A percentile compares a stretch with the other conserved stretches of the same genome.
These are phyloP conservation scores for Syngnathus acus DNA, from an alignment of 2,797 vertebrate genomes.

Conservation along the genomic window DNA sequence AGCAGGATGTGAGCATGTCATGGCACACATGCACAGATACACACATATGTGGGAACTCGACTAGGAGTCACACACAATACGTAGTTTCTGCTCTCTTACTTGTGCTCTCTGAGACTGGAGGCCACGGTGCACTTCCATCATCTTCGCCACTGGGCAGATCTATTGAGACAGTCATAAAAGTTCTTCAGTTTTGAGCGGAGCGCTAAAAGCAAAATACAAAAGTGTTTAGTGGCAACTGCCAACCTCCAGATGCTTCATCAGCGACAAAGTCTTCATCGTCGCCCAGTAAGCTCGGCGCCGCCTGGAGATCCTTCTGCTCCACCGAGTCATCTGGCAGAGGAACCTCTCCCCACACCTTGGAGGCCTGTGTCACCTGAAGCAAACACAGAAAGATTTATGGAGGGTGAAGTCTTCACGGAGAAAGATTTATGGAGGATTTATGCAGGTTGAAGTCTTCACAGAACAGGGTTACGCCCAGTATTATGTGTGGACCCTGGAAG, in stretches of 20 bases:
- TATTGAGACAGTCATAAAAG: conserved; percentile 31
- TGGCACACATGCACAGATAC: conserved; percentile 10
- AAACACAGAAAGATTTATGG: conserved; percentile 49
- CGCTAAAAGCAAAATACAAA: conserved; percentile 23
- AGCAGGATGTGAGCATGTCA: conserved; percentile 50
- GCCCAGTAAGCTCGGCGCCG: conserved; percentile 54
- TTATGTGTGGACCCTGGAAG: conserved; percentile 26
- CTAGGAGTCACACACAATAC: background rate
- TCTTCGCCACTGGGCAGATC: conserved; percentile 70
- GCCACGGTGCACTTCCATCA: conserved; percentile 68
- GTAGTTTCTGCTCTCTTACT: conserved; percentile 46
- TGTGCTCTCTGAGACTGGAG: conserved; percentile 33
- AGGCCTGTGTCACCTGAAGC: conserved; percentile 65
- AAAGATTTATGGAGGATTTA: conserved; percentile 3
- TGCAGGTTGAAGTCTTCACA: conserved; percentile 21
- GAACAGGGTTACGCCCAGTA: conserved; percentile 37
- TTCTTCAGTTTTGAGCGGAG: background rate
- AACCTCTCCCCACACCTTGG: conserved; percentile 76
- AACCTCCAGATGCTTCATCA: conserved; percentile 73
- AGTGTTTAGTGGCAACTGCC: conserved; percentile 25
- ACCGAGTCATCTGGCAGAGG: conserved; percentile 69
- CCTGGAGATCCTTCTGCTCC: conserved; percentile 38
- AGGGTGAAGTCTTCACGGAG: conserved; percentile 36
- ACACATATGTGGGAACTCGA: background rate
- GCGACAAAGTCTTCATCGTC: conserved; percentile 73